Conservation (phyloP, 1,140 invertebrate species). For the Subanguina moxae region DNA sequence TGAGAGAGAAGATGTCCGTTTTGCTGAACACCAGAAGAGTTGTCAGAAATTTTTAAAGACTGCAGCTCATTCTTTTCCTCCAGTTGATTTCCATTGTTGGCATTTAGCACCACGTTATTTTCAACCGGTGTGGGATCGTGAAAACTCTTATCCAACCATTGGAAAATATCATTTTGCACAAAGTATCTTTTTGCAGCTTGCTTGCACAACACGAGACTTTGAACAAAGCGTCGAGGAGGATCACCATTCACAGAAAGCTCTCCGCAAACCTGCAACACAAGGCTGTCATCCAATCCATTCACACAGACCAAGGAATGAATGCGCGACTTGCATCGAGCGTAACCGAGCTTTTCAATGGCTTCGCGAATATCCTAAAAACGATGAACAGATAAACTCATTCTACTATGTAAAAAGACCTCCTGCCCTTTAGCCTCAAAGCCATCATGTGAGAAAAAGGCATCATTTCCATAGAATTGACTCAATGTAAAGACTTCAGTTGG, state of each 20-base stretch:
- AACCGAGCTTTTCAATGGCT: slow-evolving; percentile 22
- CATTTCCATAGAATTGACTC: slow-evolving; percentile 26
- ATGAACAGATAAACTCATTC: too few species aligned
- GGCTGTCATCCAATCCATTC: slow-evolving; percentile 4
- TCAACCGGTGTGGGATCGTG: neutral
- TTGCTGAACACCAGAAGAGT: neutral
- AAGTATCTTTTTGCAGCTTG: slow-evolving; percentile 23
- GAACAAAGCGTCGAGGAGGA: slow-evolving; percentile 27
- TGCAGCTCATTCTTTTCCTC: too few species aligned
- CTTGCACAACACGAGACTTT: slow-evolving; percentile 23
- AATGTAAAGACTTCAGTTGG: slow-evolving; percentile 16
- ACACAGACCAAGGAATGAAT: slow-evolving; percentile 23
- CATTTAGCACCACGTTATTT: slow-evolving; percentile 4
- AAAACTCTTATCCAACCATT: slow-evolving; percentile 30
- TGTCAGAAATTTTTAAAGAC: neutral
- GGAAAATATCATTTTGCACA: slow-evolving; percentile 29
- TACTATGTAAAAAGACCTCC: too few species aligned
- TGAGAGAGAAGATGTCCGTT: neutral
- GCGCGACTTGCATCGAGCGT: slow-evolving; percentile 26
- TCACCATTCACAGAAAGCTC: slow-evolving; percentile 23
- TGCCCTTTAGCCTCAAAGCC: slow-evolving; percentile 25
- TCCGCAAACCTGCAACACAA: slow-evolving; percentile 31
- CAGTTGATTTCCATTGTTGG: neutral
- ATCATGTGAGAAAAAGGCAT: slow-evolving; percentile 25
- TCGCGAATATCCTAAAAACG: slow-evolving; percentile 16